Evolutionary conservation across 1,140 invertebrate genomes (phyloP), one percentile per base, ranked within the genome.

Genomic region (Zaprionus nigranus): DNA sequence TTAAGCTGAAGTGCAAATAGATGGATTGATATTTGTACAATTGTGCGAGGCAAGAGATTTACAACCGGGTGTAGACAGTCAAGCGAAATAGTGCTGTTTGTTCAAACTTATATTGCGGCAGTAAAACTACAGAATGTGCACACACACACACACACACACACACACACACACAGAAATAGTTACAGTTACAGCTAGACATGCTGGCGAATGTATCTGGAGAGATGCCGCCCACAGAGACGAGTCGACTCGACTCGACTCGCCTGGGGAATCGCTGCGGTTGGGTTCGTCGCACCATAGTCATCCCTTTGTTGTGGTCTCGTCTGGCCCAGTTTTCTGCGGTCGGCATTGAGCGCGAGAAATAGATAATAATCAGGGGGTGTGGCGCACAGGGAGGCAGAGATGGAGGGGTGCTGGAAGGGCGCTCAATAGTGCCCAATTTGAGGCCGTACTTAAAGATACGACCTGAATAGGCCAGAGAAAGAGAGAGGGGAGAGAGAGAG

Each of bases 241-340:
- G 15, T 58, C 3, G 30, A 54, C 12, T 24, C 5, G 5, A 15
- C 38, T 40, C 5, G 15, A 15, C 38, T 40, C n/a, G n/a, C n/a
- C n/a, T n/a, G n/a, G n/a, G n/a, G n/a, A n/a, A n/a, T n/a, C 17
- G 63, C 40, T 77, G 79, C 40, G 61, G 68, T 79, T 68, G 56
- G 11, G 59, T 40, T 38, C 49, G 26, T 57, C 49, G 11, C 58
- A 63, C 46, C 53, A 49, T 30, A 83, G 64, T 70, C 63, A 67
- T 24, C 51, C 77, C 69, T 82, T 88, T 78, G 80, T 88, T 88
- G 84, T 66, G 84, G 73, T 60, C 64, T 20, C 62, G 40, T 43
- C 64, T 75, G 69, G 62, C 64, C 74, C 63, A 78, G 58, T 58
- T 74, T 70, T 36, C 46, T 82, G 83, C 46, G 83, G 76, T 75